Base-by-base conservation (phyloP, 2,113 vertebrate species). In the Meles meles region DNA sequence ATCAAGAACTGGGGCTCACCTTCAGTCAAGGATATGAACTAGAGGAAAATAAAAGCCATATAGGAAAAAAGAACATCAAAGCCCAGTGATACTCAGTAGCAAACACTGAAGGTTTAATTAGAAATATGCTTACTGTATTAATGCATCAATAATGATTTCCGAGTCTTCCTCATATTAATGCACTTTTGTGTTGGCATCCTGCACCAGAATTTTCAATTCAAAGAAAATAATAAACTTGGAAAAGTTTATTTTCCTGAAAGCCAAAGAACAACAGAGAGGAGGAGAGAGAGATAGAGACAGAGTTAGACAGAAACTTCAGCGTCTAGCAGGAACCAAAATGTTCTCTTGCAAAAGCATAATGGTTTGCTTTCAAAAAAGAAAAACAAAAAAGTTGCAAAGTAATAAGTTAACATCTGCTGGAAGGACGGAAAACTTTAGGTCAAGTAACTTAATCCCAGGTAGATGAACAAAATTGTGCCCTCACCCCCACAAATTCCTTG, bases 201-300 rank as follows among this genome's bases (percentile, higher is more conserved):
- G 61, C 11, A 87, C 47, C 25, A 65, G 6, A 95, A 63, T 14
- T 95, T 90, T 85, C 44, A 81, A 85, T 80, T 95, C 63, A 94
- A 23, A 95, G 52, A 74, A 92, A 95, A 90, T 11, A 63, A 88
- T 39, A 27, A 69, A 77, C 7, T 82, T 93, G 13, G 2, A 80
- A 85, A 93, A 65, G 17, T 65, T 57, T 74, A 31, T 83, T 97
- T 96, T 87, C 27, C 55, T 83, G 23, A 95, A 93, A 96, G 10
- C 47, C 37, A 69, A 90, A 84, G 3, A 81, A 11, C 8, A 77
- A 83, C 47, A 82, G 6, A 84, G 23, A 65, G 17, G 63, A 7
- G 47, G 14, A 84, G 0, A 37, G 13, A 18, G n/a, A 20, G 21
- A 17, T 2, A 47, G 5, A 21, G 71, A 20, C 12, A 47, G 29